A percentile compares a stretch with the other conserved stretches of the same genome.
Evolutionary conservation across 2,113 vertebrate species (phyloP).

Genomic region (Chaetorhynchus papuensis): DNA sequence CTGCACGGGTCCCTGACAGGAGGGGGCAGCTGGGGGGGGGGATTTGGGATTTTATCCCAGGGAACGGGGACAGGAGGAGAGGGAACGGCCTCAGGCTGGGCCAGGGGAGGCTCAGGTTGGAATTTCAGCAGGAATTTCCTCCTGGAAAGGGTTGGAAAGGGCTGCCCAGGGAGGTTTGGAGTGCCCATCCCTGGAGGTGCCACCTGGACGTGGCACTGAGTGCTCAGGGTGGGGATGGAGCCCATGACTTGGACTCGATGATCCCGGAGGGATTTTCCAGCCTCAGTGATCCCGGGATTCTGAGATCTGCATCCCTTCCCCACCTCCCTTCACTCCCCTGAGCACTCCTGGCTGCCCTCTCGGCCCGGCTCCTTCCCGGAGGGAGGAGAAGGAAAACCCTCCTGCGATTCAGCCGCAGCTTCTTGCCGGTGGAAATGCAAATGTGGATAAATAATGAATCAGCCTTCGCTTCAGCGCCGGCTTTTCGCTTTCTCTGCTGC

Average conservation of each 20-base stretch:
- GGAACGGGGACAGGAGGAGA: not conserved
- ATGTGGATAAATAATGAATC: slow-evolving; percentile 6
- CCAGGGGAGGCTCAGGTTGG: not conserved
- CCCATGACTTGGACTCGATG: fast-evolving
- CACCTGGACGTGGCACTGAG: not conserved
- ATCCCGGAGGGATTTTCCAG: not conserved
- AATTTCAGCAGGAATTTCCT: not conserved
- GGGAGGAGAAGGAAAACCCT: not conserved
- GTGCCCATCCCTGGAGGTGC: not conserved
- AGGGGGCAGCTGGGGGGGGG: not conserved
- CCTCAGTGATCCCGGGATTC: fast-evolving
- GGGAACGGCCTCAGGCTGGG: not conserved
- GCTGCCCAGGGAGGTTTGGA: not conserved
- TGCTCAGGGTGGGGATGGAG: not conserved
- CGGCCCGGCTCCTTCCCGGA: not conserved
- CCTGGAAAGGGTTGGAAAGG: not conserved
- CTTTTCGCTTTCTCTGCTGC: not conserved
- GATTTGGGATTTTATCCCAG: not conserved
- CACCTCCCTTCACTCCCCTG: not conserved
- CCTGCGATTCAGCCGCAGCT: not conserved
- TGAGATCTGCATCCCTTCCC: not conserved
- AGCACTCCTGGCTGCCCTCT: not conserved
- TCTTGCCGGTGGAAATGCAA: not conserved
- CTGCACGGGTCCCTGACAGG: not conserved
- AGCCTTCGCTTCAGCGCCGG: not conserved